These are phyloP conservation scores for Tichodroma muraria DNA, from an alignment of 2,113 vertebrate genomes.

Conservation along the genomic window DNA sequence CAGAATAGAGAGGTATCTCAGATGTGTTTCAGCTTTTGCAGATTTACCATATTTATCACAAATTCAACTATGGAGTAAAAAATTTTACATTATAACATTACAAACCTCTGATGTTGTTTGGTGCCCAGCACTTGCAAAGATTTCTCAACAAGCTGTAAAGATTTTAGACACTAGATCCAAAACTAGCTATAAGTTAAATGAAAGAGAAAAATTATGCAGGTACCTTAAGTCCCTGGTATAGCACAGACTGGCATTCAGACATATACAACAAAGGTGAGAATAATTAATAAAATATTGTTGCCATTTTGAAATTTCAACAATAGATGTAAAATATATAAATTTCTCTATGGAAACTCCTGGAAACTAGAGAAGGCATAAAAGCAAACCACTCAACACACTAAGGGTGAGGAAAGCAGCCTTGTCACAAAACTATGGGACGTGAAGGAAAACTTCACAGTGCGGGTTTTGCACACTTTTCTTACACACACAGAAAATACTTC, in stretches of 20 bases:
- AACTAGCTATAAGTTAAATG: neutral
- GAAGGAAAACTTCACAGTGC: neutral
- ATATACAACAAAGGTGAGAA: neutral
- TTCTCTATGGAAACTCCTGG: neutral
- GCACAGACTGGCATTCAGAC: neutral
- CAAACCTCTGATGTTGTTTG: neutral
- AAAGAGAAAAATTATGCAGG: neutral
- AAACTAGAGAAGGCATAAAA: neutral
- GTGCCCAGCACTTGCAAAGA: neutral
- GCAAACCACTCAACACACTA: neutral
- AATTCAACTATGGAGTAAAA: neutral
- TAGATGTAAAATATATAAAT: neutral
- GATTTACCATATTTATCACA: neutral
- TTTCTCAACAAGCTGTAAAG: neutral
- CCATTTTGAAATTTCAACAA: neutral
- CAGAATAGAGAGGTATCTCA: neutral
- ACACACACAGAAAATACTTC: neutral
- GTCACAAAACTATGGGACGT: accelerated
- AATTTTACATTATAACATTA: neutral
- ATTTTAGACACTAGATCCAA: neutral
- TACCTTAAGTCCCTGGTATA: neutral
- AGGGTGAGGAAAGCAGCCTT: neutral
- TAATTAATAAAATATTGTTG: neutral
- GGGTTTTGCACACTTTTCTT: neutral
- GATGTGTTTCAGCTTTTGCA: neutral